Evolutionary conservation across 2,113 vertebrate species (phyloP).

Genomic region (Ameiurus melas): DNA sequence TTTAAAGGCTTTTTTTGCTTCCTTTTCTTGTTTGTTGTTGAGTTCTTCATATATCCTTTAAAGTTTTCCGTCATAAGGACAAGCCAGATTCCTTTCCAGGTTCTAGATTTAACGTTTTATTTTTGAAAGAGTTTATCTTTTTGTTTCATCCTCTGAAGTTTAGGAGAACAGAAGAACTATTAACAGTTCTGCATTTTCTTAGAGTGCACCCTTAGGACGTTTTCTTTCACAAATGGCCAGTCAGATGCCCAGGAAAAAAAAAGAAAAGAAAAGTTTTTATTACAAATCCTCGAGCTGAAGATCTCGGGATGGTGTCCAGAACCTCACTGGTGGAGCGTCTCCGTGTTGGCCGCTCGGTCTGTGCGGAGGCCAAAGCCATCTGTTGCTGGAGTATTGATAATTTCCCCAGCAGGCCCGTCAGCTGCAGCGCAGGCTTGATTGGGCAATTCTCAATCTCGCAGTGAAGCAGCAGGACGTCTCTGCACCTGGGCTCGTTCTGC

Average conservation of each 20-base stretch:
- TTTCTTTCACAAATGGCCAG: neutral
- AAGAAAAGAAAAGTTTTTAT: neutral
- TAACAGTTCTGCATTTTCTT: neutral
- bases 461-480: slow-evolving; percentile 49
- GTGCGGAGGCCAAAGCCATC: slow-evolving; percentile 52
- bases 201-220: too few species aligned
- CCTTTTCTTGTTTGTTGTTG: neutral
- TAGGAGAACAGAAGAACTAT: neutral
- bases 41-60: neutral
- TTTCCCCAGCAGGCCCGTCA: slow-evolving; percentile 55
- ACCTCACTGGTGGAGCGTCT: slow-evolving; percentile 24
- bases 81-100: neutral
- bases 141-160: neutral
- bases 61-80: neutral
- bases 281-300: slow-evolving; percentile 1
- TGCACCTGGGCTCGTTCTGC: slow-evolving; percentile 55
- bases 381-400: slow-evolving; percentile 56
- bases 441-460: slow-evolving; percentile 52
- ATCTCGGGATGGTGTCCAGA: slow-evolving; percentile 37
- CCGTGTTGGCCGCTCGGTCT: slow-evolving; percentile 38
- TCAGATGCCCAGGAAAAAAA: neutral
- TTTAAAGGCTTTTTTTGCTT: neutral
- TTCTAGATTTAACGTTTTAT: neutral
- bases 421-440: slow-evolving; percentile 56
- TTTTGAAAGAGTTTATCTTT: neutral